A percentile compares a stretch with the other conserved stretches of the same genome.
Conservation (phyloP, 2,888 invertebrate species). For the Aporophyla lueneburgensis region DNA sequence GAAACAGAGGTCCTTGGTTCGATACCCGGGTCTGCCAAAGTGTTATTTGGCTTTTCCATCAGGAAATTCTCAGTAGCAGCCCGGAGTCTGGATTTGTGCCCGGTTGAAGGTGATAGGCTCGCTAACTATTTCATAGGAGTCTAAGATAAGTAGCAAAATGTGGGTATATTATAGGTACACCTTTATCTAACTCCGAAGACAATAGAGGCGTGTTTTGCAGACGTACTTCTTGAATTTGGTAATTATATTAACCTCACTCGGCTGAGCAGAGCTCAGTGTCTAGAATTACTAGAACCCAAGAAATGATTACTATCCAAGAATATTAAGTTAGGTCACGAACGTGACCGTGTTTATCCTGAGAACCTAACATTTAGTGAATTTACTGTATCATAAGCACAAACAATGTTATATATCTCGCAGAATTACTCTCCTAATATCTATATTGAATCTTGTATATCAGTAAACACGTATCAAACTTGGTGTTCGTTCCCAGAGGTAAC, state of each 20-base stretch:
- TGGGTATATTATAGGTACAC: no score
- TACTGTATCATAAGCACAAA: constrained; percentile 37
- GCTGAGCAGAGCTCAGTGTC: not conserved
- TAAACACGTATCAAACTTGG: constrained; percentile 67
- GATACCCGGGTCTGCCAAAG: no score
- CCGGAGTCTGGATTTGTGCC: no score
- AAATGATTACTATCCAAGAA: constrained; percentile 22
- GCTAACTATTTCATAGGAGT: no score
- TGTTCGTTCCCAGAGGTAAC: constrained; percentile 70
- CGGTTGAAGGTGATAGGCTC: no score
- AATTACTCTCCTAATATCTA: constrained; percentile 37
- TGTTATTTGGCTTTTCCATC: no score
- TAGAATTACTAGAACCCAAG: not conserved
- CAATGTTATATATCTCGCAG: constrained; percentile 26
- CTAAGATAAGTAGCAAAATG: no score
- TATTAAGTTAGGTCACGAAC: constrained; percentile 39
- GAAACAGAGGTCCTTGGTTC: no score
- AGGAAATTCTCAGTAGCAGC: no score
- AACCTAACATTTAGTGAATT: constrained; percentile 23
- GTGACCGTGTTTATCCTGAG: constrained; percentile 25
- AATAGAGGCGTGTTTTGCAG: not conserved
- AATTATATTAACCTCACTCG: not conserved
- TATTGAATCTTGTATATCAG: constrained; percentile 39
- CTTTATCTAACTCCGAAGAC: not conserved
- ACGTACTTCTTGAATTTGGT: not conserved